Evolutionary conservation across 2,797 vertebrate species (phyloP), one percentile per base, ranked within the genome.

Genomic region (Micromesistius poutassou): DNA sequence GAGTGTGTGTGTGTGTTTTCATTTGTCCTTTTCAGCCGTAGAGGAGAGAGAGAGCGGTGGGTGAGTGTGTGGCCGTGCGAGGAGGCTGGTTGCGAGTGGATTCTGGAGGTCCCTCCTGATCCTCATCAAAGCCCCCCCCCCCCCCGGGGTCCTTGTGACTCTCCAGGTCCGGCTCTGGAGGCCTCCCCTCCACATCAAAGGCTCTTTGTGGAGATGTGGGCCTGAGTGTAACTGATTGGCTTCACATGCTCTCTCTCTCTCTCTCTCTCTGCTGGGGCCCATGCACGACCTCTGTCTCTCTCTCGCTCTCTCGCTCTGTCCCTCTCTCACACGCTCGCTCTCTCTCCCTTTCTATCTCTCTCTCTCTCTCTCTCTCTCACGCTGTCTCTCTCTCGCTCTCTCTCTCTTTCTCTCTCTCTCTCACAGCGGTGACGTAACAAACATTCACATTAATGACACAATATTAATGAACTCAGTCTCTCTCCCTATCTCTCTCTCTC

Each of bases 181-280:
- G 85, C 87, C 85, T 88, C 72, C 46, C 72, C 62, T 85, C 91
- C 87, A 90, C 90, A 91, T 93, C 90, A 93, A 93, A 92, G 91
- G 77, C 74, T 81, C 89, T 92, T 91, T 92, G 89, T 90, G 76
- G 82, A 74, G 86, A 92, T 85, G 87, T 87, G 81, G 86, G 83
- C 87, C 81, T 77, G 66, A 91, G 89, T 92, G 86, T 88, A 93
- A 92, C 91, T 89, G 89, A 93, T 93, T 91, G 90, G 85, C 88
- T 88, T 87, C 92, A 92, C 91, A 90, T 93, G 92, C 82, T 90
- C 87, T 77, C 78, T 81, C 62, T 79, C 78, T 80, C 92, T 91
- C 82, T 90, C 87, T 77, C 78, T 81, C 62, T 79, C 78, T 80
- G 14, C 42, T 46, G 89, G 87, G 81, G 87, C 75, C 83, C 13